A percentile compares a stretch with the other conserved stretches of the same genome.
Evolutionary conservation across 1,140 invertebrate species (phyloP).

Genomic region (Charaxes varanes): DNA sequence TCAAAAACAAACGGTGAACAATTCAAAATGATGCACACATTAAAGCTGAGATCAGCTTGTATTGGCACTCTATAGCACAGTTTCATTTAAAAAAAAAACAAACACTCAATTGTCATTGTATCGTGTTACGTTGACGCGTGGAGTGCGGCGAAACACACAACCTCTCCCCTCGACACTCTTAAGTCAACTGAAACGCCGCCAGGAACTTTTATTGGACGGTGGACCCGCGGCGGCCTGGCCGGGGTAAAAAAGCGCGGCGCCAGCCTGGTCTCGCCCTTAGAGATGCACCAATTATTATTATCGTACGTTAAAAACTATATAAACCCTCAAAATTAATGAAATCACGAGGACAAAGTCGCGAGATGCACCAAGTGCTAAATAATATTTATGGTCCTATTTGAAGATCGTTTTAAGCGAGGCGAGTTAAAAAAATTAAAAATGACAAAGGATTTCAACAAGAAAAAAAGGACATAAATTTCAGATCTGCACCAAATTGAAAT

Average conservation of each 20-base stretch:
- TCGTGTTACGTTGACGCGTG: conserved; percentile 28
- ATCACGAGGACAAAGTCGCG: too few species aligned
- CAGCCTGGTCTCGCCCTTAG: conserved; percentile 66
- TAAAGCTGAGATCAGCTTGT: too few species aligned
- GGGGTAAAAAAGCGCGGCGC: conserved; percentile 68
- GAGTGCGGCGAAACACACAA: conserved; percentile 15
- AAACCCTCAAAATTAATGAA: too few species aligned
- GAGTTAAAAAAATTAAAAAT: too few species aligned
- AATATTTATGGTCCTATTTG: too few species aligned
- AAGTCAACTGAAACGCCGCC: conserved; percentile 37
- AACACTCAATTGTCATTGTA: conserved; percentile 42
- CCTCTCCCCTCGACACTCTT: conserved; percentile 20
- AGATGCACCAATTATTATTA: conserved; percentile 35
- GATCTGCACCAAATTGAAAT: too few species aligned
- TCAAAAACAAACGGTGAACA: too few species aligned
- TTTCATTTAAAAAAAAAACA: conserved; percentile 33
- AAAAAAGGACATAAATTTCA: too few species aligned
- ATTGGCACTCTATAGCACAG: conserved; percentile 53
- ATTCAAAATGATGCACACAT: conserved; percentile 29
- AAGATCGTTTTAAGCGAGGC: too few species aligned
- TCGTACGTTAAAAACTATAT: too few species aligned
- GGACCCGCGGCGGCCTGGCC: conserved; percentile 37
- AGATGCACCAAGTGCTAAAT: too few species aligned
- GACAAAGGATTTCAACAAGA: too few species aligned
- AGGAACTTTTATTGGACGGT: conserved; percentile 41